Evolutionary conservation across 2,888 invertebrate genomes (phyloP).

Genomic region (Cephus pulcher): DNA sequence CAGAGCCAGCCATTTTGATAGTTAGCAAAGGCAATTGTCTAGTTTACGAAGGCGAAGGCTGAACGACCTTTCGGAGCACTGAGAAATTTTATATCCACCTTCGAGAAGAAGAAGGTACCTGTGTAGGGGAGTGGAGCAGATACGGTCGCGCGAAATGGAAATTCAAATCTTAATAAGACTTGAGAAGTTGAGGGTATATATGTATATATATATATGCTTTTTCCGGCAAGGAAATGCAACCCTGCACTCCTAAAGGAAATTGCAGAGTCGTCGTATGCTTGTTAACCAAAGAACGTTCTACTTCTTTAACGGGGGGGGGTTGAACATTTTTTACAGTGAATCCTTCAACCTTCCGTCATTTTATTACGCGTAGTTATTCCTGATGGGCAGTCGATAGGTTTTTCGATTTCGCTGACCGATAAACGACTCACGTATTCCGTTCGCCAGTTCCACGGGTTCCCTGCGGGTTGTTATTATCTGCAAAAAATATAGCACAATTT

Average conservation of each 20-base stretch:
- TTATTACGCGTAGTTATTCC: background rate
- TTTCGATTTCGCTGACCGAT: background rate
- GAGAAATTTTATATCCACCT: background rate
- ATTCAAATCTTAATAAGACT: background rate
- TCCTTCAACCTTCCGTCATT: background rate
- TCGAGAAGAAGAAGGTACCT: background rate
- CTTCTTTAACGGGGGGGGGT: background rate
- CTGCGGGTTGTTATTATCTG: slow-evolving; percentile 2
- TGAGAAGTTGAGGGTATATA: background rate
- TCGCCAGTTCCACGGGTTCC: background rate
- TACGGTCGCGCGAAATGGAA: background rate
- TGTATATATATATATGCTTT: background rate
- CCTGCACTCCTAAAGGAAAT: background rate
- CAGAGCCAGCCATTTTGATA: background rate
- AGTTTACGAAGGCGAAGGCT: background rate
- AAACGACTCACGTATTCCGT: background rate
- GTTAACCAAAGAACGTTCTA: background rate
- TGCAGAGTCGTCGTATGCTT: background rate
- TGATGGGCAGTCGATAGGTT: background rate
- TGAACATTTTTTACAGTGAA: background rate
- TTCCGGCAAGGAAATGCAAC: background rate
- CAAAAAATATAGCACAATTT: slow-evolving; percentile 33
- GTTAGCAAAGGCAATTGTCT: background rate
- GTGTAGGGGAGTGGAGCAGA: background rate
- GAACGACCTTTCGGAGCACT: background rate